Conservation (phyloP, 2,888 invertebrate genomes). For the Galerucella calmariensis region DNA sequence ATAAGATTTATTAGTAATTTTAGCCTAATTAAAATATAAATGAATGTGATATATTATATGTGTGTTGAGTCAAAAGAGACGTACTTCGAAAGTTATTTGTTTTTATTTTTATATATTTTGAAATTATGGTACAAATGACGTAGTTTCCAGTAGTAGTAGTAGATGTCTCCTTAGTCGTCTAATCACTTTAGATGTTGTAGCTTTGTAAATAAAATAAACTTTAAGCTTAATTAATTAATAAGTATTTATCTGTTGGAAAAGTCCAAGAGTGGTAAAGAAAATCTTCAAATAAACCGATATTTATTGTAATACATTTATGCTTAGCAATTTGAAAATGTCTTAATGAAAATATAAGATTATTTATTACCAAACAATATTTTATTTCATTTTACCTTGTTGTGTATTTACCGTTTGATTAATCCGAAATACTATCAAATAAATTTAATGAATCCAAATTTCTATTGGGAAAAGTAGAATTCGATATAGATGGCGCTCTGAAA, state of each 20-base stretch:
- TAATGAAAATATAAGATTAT: background rate
- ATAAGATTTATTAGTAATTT: background rate
- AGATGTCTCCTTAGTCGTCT: background rate
- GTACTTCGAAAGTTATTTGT: background rate
- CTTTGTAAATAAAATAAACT: background rate
- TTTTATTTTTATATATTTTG: background rate
- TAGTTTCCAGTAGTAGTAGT: too few relatives aligned
- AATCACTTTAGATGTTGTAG: background rate
- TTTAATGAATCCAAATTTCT: too few relatives aligned
- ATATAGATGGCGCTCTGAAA: too few relatives aligned
- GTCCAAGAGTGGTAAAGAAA: too few relatives aligned
- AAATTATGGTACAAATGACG: background rate
- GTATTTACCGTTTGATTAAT: too few relatives aligned
- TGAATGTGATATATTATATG: background rate
- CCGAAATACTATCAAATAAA: too few relatives aligned
- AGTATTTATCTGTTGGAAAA: background rate
- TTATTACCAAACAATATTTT: background rate
- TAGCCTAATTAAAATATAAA: background rate
- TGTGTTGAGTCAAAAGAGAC: background rate
- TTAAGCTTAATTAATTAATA: background rate
- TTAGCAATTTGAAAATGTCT: background rate
- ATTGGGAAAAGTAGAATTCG: too few relatives aligned
- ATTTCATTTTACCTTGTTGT: background rate
- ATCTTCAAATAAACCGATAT: too few relatives aligned
- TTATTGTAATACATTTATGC: background rate